A percentile compares a stretch with the other conserved stretches of the same genome.
Evolutionary conservation across 2,797 vertebrate species (phyloP).

Genomic region (Eptatretus atami): DNA sequence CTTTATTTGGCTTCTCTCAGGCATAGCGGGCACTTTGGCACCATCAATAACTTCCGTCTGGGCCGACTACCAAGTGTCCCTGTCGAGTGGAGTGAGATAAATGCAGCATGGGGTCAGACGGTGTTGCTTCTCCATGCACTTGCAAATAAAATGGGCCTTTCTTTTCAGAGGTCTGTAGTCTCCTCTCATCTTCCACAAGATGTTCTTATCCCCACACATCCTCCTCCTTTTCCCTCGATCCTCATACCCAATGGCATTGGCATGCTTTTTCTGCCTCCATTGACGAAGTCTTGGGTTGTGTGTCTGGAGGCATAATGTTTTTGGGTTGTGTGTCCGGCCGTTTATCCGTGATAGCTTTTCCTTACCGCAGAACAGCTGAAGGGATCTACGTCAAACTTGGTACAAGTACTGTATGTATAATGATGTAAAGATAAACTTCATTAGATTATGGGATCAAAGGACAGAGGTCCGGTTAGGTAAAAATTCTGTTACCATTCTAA

Average conservation of each 20-base stretch:
- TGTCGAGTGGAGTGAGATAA: conserved; percentile 96
- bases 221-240: background rate
- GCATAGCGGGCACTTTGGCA: conserved; percentile 95
- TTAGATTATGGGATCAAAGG: no score
- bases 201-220: no score
- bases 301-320: no score
- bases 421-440: no score
- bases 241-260: background rate
- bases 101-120: conserved; percentile 90
- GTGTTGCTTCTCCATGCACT: conserved; percentile 74
- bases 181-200: no score
- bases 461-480: no score
- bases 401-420: no score
- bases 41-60: conserved; percentile 89
- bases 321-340: no score
- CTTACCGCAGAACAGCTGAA: no score
- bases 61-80: conserved; percentile 83
- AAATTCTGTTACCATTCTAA: no score
- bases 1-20: conserved; percentile 14
- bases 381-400: no score
- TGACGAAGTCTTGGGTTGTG: background rate
- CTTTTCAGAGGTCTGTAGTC: conserved; percentile 42
- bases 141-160: conserved; percentile 87
- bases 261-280: background rate
- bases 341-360: no score